These are phyloP conservation scores for Gerris lacustris DNA, from an alignment of 2,888 invertebrate genomes.

Conservation along the genomic window DNA sequence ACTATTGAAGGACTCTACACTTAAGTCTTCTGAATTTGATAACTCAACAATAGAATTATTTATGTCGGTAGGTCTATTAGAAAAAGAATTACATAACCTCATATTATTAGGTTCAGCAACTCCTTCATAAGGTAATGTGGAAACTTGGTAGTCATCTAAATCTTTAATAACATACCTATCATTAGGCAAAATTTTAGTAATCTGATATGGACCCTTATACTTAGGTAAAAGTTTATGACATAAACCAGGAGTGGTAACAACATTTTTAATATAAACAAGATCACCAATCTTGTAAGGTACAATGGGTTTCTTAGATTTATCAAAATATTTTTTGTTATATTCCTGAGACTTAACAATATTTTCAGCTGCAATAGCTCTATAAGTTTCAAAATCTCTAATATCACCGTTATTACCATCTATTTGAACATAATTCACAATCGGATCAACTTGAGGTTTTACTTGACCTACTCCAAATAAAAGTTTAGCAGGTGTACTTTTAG, in stretches of 20 bases:
- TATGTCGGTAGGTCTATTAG: not conserved
- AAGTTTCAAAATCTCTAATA: not conserved
- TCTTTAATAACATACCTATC: slow-evolving; percentile 28
- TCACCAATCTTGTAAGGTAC: slow-evolving; percentile 19
- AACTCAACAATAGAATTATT: not conserved
- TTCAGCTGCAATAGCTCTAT: not conserved
- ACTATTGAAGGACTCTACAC: no score
- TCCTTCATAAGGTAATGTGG: slow-evolving; percentile 12
- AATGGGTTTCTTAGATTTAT: no score
- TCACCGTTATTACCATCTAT: not conserved
- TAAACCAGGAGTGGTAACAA: slow-evolving; percentile 25
- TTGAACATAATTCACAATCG: not conserved
- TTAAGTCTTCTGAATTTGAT: not conserved
- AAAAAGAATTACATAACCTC: slow-evolving; percentile 5
- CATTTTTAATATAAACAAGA: slow-evolving; percentile 26
- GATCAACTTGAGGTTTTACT: not conserved
- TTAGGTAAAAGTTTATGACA: slow-evolving; percentile 27
- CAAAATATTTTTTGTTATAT: slow-evolving; percentile 5
- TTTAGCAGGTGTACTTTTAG: slow-evolving; percentile 28
- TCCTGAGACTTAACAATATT: slow-evolving; percentile 8
- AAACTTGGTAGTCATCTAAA: slow-evolving; percentile 21
- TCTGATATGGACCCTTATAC: slow-evolving; percentile 27
- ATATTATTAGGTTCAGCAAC: slow-evolving; percentile 12
- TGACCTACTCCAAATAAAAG: slow-evolving; percentile 30
- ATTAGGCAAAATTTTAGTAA: slow-evolving; percentile 24